Evolutionary conservation across 2,888 invertebrate genomes (phyloP).

Genomic region (Mamestra brassicae): DNA sequence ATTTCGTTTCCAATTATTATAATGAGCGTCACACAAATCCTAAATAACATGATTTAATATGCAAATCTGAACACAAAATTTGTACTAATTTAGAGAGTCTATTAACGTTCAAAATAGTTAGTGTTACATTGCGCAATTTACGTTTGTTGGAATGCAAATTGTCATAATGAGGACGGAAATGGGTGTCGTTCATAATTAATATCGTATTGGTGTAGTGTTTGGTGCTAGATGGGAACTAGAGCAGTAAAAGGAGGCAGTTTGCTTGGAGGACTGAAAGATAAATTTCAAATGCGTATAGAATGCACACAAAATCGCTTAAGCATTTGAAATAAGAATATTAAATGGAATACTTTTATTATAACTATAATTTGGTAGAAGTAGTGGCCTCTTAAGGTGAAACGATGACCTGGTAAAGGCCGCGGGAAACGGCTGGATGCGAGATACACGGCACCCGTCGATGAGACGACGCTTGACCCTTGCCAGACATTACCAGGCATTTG

Average conservation of each 20-base stretch:
- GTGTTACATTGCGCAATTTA: slow-evolving; percentile 67
- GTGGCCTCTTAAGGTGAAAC: no score
- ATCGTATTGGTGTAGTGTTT: slow-evolving; percentile 44
- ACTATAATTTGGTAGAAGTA: no score
- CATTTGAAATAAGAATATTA: neutral
- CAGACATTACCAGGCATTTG: no score
- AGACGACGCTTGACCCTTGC: no score
- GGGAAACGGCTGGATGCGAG: no score
- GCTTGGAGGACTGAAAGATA: neutral
- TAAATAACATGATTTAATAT: slow-evolving; percentile 56
- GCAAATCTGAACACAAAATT: slow-evolving; percentile 55
- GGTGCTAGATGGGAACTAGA: slow-evolving; percentile 21
- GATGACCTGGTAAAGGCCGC: no score
- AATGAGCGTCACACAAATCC: slow-evolving; percentile 53
- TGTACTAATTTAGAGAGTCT: slow-evolving; percentile 48
- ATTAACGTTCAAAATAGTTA: slow-evolving; percentile 69
- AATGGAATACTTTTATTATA: no score
- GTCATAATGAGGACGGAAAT: slow-evolving; percentile 74
- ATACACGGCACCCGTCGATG: no score
- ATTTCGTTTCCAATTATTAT: slow-evolving; percentile 37
- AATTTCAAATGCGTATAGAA: neutral
- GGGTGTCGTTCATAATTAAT: slow-evolving; percentile 77
- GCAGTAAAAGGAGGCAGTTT: neutral
- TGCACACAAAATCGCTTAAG: neutral
- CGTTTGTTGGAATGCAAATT: slow-evolving; percentile 81